Evolutionary conservation across 1,140 invertebrate genomes (phyloP).

Genomic region (Atta cephalotes): DNA sequence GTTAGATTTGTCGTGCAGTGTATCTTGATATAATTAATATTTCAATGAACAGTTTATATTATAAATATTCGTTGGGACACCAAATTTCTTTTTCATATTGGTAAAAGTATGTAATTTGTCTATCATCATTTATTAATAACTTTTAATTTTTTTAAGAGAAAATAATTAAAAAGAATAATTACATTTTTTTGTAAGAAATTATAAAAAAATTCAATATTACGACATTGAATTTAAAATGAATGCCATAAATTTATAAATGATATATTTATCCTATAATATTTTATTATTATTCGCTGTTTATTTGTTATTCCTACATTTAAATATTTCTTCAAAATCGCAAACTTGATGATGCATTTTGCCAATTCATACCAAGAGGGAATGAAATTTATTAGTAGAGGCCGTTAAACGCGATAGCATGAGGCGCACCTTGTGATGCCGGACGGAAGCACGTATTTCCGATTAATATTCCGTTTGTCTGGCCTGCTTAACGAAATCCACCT

Average conservation of each 20-base stretch:
- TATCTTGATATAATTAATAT: conserved; percentile 5
- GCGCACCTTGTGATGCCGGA: conserved; percentile 11
- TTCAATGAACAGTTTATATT: not conserved
- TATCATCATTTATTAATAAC: not conserved
- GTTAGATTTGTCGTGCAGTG: not conserved
- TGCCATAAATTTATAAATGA: not conserved
- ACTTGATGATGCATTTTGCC: conserved; percentile 1
- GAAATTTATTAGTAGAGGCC: conserved; percentile 43
- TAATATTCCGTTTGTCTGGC: conserved; percentile 56
- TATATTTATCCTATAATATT: not conserved
- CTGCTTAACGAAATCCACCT: conserved; percentile 40
- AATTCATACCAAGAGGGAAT: not conserved
- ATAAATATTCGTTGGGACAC: not conserved
- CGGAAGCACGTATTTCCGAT: conserved; percentile 40
- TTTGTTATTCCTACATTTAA: not conserved
- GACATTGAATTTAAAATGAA: not conserved
- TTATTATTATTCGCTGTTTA: not conserved
- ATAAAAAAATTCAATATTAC: not conserved
- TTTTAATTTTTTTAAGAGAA: not conserved
- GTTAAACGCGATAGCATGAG: conserved; percentile 24
- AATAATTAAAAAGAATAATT: not conserved
- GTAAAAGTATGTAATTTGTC: not conserved
- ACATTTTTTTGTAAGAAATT: not conserved
- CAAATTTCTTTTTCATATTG: conserved; percentile 2
- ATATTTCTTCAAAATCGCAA: not conserved